These are phyloP conservation scores for Pterobdella sp. DNA, from an alignment of 2,888 invertebrate species.

Conservation along the genomic window DNA sequence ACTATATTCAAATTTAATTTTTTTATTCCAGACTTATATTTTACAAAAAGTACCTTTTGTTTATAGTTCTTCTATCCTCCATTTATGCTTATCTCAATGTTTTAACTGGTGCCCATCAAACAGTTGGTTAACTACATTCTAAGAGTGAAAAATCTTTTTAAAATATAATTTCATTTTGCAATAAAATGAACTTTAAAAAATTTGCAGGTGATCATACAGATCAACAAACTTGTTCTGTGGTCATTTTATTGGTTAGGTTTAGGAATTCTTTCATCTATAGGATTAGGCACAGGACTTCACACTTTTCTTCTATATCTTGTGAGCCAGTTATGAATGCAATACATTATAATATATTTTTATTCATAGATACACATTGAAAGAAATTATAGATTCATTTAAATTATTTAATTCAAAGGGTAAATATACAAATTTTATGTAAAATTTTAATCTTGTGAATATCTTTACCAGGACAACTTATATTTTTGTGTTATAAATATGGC, in stretches of 20 bases:
- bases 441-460: too few relatives aligned
- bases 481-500: too few relatives aligned
- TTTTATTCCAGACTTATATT: neutral
- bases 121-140: neutral
- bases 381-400: too few relatives aligned
- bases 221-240: constrained; percentile 57
- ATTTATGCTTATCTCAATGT: neutral
- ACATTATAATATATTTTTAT: too few relatives aligned
- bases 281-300: constrained; percentile 93
- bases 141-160: neutral
- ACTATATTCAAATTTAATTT: neutral
- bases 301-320: constrained; percentile 90
- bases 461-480: too few relatives aligned
- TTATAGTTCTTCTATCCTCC: neutral
- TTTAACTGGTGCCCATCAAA: neutral
- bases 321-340: too few relatives aligned
- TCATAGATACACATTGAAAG: too few relatives aligned
- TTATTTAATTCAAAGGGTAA: too few relatives aligned
- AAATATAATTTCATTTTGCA: neutral
- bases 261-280: constrained; percentile 92
- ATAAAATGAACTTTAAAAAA: neutral
- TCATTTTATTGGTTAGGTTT: constrained; percentile 83
- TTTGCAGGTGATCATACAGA: neutral
- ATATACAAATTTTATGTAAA: too few relatives aligned
- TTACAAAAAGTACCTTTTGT: constrained; percentile 1